These are phyloP conservation scores for Podarcis lilfordi DNA, from an alignment of 2,797 vertebrate genomes.

Conservation along the genomic window DNA sequence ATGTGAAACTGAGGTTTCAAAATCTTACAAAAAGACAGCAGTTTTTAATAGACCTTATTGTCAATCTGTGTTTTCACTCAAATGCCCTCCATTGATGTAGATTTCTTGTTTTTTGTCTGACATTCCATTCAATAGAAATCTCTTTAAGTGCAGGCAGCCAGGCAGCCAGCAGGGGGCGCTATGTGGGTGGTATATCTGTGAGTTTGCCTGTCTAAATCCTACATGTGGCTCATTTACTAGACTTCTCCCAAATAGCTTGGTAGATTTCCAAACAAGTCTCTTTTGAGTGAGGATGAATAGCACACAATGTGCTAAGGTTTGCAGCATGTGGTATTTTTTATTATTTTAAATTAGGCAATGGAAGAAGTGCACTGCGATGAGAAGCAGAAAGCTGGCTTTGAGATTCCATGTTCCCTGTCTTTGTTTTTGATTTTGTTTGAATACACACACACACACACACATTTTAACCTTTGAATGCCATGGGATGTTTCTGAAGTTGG, in stretches of 20 bases:
- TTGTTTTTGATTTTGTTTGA: background rate
- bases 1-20: background rate
- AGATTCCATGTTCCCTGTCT: rapidly evolving
- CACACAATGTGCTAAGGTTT: conserved; percentile 29
- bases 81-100: background rate
- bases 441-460: background rate
- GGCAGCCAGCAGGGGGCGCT: conserved; percentile 13
- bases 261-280: conserved; percentile 32
- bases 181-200: background rate
- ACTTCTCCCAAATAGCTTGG: conserved; percentile 14
- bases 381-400: rapidly evolving
- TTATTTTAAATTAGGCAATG: background rate
- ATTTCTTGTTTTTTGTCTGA: background rate
- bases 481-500: background rate
- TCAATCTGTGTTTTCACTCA: background rate
- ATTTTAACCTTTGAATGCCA: background rate
- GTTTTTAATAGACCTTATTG: background rate
- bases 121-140: background rate
- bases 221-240: background rate
- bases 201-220: background rate
- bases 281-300: conserved; percentile 8
- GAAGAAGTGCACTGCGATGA: rapidly evolving
- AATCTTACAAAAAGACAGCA: background rate
- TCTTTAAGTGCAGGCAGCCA: background rate
- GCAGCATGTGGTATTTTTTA: background rate